Evolutionary conservation across 2,888 invertebrate species (phyloP), one percentile per base, ranked within the genome.

Genomic region (Pristionchus mayeri): DNA sequence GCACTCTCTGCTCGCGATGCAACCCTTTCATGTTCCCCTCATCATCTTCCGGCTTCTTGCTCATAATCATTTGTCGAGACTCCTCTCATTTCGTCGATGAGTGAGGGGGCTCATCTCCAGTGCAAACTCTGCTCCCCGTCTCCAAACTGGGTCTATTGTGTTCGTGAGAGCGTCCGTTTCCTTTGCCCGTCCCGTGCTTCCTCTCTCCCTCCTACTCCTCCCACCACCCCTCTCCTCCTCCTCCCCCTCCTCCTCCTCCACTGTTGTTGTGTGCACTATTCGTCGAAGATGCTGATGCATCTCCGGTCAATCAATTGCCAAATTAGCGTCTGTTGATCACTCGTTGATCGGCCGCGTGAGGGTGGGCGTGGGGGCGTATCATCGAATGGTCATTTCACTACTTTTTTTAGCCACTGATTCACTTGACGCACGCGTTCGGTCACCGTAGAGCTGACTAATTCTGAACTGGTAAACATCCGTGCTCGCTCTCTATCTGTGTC

Each of bases 111-210:
- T 63, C 63, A 63, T 63, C 63, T 63, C 18, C 63, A 63, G 34
- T 63, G 63, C 63, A 63, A 63, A 63, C 34, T 34, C 34, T 44
- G n/a, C n/a, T n/a, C n/a, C n/a, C 44, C 44, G 30, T 63, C 63
- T 63, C 63, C 63, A 63, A 63, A 63, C 63, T 63, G 63, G 63
- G 63, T 63, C 63, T 63, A 63, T 63, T 63, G 34, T 63, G 34
- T 63, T 34, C 34, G 16, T 63, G 34, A 34, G 18, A 34, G 27
- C 16, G 30, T 63, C 63, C 18, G 21, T 63, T 63, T 63, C 57
- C 57, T 30, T 30, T 60, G 27, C 27, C 57, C 3, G 27, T 60
- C 57, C 9, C 54, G 24, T n/a, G 54, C 30, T 30, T 60, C 57
- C 27, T 60, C 57, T 27, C 27, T 30, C 24, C 30, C 30, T 54